phyloP scores from a whole-genome alignment of 2,797 vertebrate genomes.

The Parauchenoglanis ngamensis region DNA sequence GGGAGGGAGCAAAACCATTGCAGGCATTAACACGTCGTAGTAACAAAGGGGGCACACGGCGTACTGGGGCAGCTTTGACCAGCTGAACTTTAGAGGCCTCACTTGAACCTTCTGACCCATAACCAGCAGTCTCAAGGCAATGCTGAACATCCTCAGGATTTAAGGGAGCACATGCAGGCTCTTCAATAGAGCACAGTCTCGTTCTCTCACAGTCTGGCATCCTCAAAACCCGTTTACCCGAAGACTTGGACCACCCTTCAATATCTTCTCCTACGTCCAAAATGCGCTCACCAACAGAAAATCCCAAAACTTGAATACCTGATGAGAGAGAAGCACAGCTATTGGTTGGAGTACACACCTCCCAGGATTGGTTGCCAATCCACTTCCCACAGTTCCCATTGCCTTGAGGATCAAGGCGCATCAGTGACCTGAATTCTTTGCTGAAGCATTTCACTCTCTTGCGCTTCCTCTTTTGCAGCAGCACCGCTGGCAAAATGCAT shows the following conservation, averaged over 20 bases:
- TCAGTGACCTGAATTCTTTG: slow-evolving; percentile 57
- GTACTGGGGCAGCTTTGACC: background rate
- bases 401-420: slow-evolving; percentile 45
- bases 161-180: slow-evolving; percentile 7
- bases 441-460: slow-evolving; percentile 69
- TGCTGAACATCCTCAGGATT: background rate
- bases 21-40: slow-evolving; percentile 10
- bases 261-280: slow-evolving; percentile 40
- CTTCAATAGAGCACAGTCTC: slow-evolving; percentile 29
- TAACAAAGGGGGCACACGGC: slow-evolving; percentile 32
- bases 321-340: slow-evolving; percentile 58
- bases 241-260: slow-evolving; percentile 18
- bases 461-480: slow-evolving; percentile 49
- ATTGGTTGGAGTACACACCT: slow-evolving; percentile 48
- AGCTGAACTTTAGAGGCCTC: slow-evolving; percentile 12
- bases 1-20: background rate
- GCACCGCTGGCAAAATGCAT: slow-evolving; percentile 60
- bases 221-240: background rate
- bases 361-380: slow-evolving; percentile 29
- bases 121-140: background rate
- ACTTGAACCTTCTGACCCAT: background rate
- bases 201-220: slow-evolving; percentile 47
- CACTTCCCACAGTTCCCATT: slow-evolving; percentile 33
- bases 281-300: slow-evolving; percentile 34
- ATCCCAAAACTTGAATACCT: slow-evolving; percentile 48